Base-by-base conservation (phyloP, 2,888 invertebrate species). In the Heliconius charithonia region DNA sequence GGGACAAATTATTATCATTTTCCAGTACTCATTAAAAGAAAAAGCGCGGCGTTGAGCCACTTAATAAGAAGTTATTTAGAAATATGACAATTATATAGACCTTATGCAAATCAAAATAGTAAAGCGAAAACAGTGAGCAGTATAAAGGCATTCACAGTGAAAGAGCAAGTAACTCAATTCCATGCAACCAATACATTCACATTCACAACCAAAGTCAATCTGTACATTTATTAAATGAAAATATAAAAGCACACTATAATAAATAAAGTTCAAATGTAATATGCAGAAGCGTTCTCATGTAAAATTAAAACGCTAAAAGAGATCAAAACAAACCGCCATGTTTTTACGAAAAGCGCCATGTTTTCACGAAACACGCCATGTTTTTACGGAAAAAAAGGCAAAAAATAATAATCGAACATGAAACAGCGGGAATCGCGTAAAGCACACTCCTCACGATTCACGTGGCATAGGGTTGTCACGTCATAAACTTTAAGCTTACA, bases 231-330 rank as follows among this genome's bases (percentile, higher is more conserved):
- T 37, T 22, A 67, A 32, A 73, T 25, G n/a, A 37, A 63, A 59
- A 73, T 27, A 27, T 62, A 27, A 27, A 63, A 45, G 41, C 25
- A 65, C 12, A 72, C n/a, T n/a, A 22, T 41, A 65, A 77, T 77
- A 77, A 70, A 79, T 81, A 79, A 78, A 72, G 9, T 79, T 74
- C 67, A 74, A 75, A 75, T n/a, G 72, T 78, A 78, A 78, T 77
- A 74, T 37, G 12, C 73, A 73, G 70, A 81, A 81, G 77, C 79
- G 77, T 76, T 81, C 70, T 75, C 70, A 72, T 81, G 81, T 81
- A 71, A 70, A 81, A 79, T 81, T 70, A 79, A 79, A 81, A 81
- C 51, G 77, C 67, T 67, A 79, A 79, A 79, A 78, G 77, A 76
- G 75, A 78, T 77, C 79, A 80, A 71, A 80, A 72, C 65, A 75